phyloP scores from a whole-genome alignment of 2,113 vertebrate species.

The Elgaria multicarinata region DNA sequence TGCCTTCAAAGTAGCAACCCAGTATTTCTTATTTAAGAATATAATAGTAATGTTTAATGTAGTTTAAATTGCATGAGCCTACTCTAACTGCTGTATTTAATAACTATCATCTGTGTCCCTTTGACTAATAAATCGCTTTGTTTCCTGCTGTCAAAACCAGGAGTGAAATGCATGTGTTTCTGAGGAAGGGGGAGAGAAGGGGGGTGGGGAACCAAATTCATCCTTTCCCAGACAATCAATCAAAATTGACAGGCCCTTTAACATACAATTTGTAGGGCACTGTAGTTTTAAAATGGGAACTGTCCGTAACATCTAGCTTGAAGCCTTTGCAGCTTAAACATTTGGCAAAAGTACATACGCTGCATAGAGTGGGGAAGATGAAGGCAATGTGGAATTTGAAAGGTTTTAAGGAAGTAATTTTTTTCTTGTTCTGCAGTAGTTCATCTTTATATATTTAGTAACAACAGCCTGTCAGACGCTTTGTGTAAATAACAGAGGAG shows the following conservation, averaged over 20 bases:
- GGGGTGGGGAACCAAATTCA: slow-evolving; percentile 81
- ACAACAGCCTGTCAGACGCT: background rate
- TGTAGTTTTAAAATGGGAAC: slow-evolving; percentile 83
- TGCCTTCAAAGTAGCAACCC: background rate
- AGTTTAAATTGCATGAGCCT: slow-evolving; percentile 37
- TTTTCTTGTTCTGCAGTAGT: background rate
- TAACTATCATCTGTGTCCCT: slow-evolving; percentile 83
- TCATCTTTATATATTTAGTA: slow-evolving; percentile 13
- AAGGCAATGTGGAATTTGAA: background rate
- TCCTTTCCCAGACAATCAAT: slow-evolving; percentile 89
- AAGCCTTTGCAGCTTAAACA: slow-evolving; percentile 72
- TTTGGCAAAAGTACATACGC: slow-evolving; percentile 42
- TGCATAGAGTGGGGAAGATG: background rate
- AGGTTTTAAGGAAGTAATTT: slow-evolving; percentile 24
- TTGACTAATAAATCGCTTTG: slow-evolving; percentile 77
- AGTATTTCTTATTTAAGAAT: slow-evolving; percentile 52
- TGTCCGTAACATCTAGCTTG: slow-evolving; percentile 78
- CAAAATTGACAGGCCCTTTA: slow-evolving; percentile 87
- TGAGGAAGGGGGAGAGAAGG: slow-evolving; percentile 69
- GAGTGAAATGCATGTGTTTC: slow-evolving; percentile 72
- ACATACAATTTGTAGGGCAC: slow-evolving; percentile 81
- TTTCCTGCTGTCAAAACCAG: slow-evolving; percentile 83
- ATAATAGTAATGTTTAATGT: slow-evolving; percentile 43
- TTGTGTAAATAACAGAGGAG: background rate
- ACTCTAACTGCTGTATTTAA: slow-evolving; percentile 74